phyloP scores from a whole-genome alignment of 1,140 invertebrate genomes.

The Pogonomyrmex californicus region DNA sequence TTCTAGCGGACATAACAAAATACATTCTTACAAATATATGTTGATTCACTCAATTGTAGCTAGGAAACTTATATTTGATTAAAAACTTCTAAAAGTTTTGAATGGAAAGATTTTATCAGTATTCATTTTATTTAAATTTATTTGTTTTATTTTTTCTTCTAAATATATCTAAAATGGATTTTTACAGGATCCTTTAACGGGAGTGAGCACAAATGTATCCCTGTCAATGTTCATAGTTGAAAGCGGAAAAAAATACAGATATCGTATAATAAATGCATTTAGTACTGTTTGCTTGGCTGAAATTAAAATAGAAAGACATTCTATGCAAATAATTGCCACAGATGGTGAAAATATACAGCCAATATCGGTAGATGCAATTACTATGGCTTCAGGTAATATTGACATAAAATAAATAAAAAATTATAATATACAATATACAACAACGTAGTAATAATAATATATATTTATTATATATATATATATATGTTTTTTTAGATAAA shows the following conservation, averaged over 20 bases:
- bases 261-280: slow-evolving; percentile 94
- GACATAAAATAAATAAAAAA: neutral
- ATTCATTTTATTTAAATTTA: too few relatives aligned
- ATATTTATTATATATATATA: too few relatives aligned
- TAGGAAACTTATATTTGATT: too few relatives aligned
- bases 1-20: too few relatives aligned
- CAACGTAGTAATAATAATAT: too few relatives aligned
- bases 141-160: neutral
- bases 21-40: too few relatives aligned
- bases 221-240: slow-evolving; percentile 76
- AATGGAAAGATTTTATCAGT: too few relatives aligned
- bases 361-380: slow-evolving; percentile 49
- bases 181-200: slow-evolving; percentile 60
- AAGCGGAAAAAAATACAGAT: slow-evolving; percentile 91
- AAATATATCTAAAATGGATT: neutral
- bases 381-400: slow-evolving; percentile 45
- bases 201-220: slow-evolving; percentile 37
- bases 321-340: slow-evolving; percentile 91
- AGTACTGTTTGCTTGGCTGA: slow-evolving; percentile 94
- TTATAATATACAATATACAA: too few relatives aligned
- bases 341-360: slow-evolving; percentile 92
- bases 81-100: too few relatives aligned
- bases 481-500: too few relatives aligned
- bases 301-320: slow-evolving; percentile 93
- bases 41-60: too few relatives aligned